Percentiles rank a stretch among this genome's conserved stretches.
These are phyloP conservation scores for Ctenicera cuprea DNA, from an alignment of 2,888 invertebrate species.

Conservation along the genomic window DNA sequence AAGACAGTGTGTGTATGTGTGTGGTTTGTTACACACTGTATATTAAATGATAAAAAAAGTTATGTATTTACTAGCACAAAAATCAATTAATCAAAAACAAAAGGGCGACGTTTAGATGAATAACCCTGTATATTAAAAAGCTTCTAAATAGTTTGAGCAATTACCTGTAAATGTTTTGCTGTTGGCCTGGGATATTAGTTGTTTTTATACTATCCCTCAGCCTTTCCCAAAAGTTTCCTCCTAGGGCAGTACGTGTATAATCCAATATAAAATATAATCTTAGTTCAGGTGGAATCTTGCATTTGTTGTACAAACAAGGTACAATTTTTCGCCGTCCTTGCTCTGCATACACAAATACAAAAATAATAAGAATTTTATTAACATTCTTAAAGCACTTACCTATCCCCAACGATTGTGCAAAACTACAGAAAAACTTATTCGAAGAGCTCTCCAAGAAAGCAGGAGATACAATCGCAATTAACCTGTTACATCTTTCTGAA, in stretches of 20 bases:
- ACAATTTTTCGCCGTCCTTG: slow-evolving; percentile 79
- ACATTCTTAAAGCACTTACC: too few relatives aligned
- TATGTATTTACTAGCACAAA: too few relatives aligned
- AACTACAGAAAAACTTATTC: slow-evolving; percentile 86
- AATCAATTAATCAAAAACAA: too few relatives aligned
- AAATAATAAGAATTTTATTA: too few relatives aligned
- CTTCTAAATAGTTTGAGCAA: too few relatives aligned
- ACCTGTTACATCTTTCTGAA: slow-evolving; percentile 84
- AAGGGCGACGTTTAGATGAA: too few relatives aligned
- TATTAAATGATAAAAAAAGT: too few relatives aligned
- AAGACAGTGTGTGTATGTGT: too few relatives aligned
- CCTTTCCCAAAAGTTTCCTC: slow-evolving; percentile 85
- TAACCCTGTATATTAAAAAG: too few relatives aligned
- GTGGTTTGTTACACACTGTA: too few relatives aligned
- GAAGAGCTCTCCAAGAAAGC: slow-evolving; percentile 84
- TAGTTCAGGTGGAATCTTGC: slow-evolving; percentile 80
- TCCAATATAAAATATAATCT: slow-evolving; percentile 80
- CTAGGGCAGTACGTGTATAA: slow-evolving; percentile 73
- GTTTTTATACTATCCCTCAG: slow-evolving; percentile 75
- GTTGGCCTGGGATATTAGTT: not conserved
- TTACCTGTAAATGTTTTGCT: slow-evolving; percentile 18
- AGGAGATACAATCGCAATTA: slow-evolving; percentile 87
- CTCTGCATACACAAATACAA: too few relatives aligned
- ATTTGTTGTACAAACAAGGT: slow-evolving; percentile 83
- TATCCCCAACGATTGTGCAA: slow-evolving; percentile 87